Percentiles rank a stretch among this genome's conserved stretches.
These are phyloP conservation scores for Athrips mouffetella DNA, from an alignment of 2,888 invertebrate genomes.

Conservation along the genomic window DNA sequence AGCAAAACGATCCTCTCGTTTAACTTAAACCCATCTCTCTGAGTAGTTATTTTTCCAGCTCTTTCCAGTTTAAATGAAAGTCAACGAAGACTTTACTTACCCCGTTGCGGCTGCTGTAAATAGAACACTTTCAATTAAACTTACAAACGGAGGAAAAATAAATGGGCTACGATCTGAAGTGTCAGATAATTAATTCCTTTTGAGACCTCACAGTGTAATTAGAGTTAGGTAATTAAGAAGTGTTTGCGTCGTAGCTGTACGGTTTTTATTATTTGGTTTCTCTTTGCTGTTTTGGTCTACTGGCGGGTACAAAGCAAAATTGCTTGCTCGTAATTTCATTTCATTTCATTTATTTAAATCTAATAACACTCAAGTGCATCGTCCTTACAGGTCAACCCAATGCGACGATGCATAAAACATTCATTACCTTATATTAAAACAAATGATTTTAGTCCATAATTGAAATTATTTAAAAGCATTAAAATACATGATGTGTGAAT, in stretches of 20 bases:
- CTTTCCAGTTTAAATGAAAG: conserved; percentile 37
- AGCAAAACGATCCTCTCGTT: conserved; percentile 1
- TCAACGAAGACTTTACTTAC: conserved; percentile 17
- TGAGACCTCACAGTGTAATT: conserved; percentile 14
- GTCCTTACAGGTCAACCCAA: too few relatives aligned
- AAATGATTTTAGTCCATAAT: too few relatives aligned
- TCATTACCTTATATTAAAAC: too few relatives aligned
- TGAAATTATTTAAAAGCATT: too few relatives aligned
- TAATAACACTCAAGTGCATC: too few relatives aligned
- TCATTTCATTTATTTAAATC: too few relatives aligned
- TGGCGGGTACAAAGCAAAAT: too few relatives aligned
- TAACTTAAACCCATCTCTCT: conserved; percentile 1
- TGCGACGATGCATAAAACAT: too few relatives aligned
- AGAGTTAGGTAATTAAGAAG: conserved; percentile 12
- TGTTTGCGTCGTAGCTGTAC: conserved; percentile 1
- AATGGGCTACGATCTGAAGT: conserved; percentile 12
- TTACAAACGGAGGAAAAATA: conserved; percentile 20
- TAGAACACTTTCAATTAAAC: conserved; percentile 25
- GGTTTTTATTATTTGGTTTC: not conserved
- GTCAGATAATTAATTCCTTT: conserved; percentile 18
- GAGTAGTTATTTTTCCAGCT: conserved; percentile 32
- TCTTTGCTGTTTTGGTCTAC: too few relatives aligned
- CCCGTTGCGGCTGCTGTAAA: conserved; percentile 29
- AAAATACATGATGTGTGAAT: too few relatives aligned
- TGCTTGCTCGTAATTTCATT: too few relatives aligned